Conservation (phyloP, 1,140 invertebrate genomes). For the Trypoxylus dichotomus region DNA sequence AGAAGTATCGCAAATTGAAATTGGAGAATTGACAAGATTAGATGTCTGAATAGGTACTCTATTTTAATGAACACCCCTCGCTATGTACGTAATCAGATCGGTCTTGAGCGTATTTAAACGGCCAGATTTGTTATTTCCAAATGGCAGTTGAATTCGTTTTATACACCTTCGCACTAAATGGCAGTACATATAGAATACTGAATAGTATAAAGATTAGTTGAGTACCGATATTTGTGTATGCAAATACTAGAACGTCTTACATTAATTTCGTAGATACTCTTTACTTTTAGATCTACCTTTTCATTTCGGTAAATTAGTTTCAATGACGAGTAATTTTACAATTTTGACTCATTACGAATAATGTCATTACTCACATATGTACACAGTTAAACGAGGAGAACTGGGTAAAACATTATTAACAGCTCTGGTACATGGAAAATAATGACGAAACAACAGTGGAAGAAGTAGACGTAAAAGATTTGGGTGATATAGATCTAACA, state of each 20-base stretch:
- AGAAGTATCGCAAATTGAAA: not conserved
- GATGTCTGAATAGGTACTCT: not conserved
- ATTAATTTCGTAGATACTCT: too few species aligned
- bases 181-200: not conserved
- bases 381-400: too few species aligned
- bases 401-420: too few species aligned
- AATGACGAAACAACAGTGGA: too few species aligned
- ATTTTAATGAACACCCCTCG: not conserved
- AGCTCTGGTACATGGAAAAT: too few species aligned
- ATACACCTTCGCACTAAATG: not conserved
- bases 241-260: not conserved
- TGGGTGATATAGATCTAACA: too few species aligned
- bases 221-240: not conserved
- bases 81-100: conserved; percentile 4
- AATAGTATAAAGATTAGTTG: not conserved
- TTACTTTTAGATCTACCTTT: too few species aligned
- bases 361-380: too few species aligned
- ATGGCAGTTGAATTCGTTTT: not conserved
- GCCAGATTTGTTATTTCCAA: not conserved
- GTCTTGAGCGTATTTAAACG: not conserved
- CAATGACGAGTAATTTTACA: too few species aligned
- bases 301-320: too few species aligned
- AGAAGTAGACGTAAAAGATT: too few species aligned
- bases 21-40: not conserved
- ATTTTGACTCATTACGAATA: too few species aligned